These are phyloP conservation scores for Rhynchonycteris naso DNA, from an alignment of 2,797 vertebrate genomes.

Conservation along the genomic window DNA sequence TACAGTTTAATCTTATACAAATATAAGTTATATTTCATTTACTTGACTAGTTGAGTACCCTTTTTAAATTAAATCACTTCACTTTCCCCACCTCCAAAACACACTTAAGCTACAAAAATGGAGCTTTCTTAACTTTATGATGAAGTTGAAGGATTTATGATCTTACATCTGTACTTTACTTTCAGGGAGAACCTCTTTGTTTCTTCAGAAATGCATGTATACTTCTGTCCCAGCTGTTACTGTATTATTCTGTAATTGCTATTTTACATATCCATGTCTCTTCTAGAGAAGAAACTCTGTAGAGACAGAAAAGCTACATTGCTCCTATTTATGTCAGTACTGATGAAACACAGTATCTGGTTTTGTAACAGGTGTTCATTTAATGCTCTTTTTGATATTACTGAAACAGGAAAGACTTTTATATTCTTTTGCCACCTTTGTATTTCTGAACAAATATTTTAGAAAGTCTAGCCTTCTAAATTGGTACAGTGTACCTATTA, in stretches of 20 bases:
- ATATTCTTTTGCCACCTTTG: not conserved
- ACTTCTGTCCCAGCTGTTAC: not conserved
- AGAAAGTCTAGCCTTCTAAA: not conserved
- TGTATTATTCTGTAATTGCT: not conserved
- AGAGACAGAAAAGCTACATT: not conserved
- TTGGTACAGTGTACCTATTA: not conserved
- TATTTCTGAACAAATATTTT: conserved; percentile 7
- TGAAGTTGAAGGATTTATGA: not conserved
- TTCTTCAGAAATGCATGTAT: conserved; percentile 1
- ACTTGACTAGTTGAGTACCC: not conserved
- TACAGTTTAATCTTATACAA: not conserved
- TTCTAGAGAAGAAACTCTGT: not conserved
- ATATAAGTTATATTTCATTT: not conserved
- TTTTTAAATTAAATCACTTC: not conserved
- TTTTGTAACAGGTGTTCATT: not conserved
- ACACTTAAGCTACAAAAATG: not conserved
- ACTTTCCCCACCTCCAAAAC: not conserved
- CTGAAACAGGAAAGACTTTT: not conserved
- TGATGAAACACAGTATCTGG: not conserved
- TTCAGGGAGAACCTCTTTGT: not conserved
- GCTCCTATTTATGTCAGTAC: not conserved
- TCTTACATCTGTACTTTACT: not conserved
- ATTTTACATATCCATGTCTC: not conserved
- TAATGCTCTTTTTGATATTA: not conserved
- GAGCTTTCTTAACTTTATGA: not conserved